Percentiles rank a stretch among this genome's conserved stretches.
phyloP scores from a whole-genome alignment of 2,888 invertebrate genomes.

The Phalera bucephala region DNA sequence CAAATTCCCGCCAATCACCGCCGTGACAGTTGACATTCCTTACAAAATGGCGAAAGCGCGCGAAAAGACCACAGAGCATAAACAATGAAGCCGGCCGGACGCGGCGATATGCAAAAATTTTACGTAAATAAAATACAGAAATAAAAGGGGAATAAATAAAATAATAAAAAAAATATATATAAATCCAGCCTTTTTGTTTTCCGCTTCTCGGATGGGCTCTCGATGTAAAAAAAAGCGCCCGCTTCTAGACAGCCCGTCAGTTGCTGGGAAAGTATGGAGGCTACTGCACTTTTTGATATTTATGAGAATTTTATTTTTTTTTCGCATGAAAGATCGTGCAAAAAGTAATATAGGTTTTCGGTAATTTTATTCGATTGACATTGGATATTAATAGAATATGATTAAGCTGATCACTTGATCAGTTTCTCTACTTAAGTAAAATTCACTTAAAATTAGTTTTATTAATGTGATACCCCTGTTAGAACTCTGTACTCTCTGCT shows the following conservation, averaged over 20 bases:
- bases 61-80: slow-evolving; percentile 44
- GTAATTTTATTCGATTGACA: too few species aligned
- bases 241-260: slow-evolving; percentile 78
- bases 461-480: too few species aligned
- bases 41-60: slow-evolving; percentile 58
- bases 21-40: slow-evolving; percentile 63
- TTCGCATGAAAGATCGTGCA: too few species aligned
- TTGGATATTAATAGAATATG: too few species aligned
- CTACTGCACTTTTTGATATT: slow-evolving; percentile 40
- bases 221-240: slow-evolving; percentile 79
- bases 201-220: slow-evolving; percentile 76
- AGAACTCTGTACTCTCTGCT: too few species aligned
- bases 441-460: too few species aligned
- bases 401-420: too few species aligned
- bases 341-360: too few species aligned
- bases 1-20: slow-evolving; percentile 47
- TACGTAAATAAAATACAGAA: slow-evolving; percentile 69
- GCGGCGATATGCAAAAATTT: slow-evolving; percentile 73
- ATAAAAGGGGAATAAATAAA: slow-evolving; percentile 76
- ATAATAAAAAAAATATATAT: slow-evolving; percentile 70
- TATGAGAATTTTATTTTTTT: slow-evolving; percentile 5
- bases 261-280: slow-evolving; percentile 32
- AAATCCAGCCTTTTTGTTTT: slow-evolving; percentile 82
- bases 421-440: too few species aligned
- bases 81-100: slow-evolving; percentile 37